Base-by-base conservation (phyloP, 2,797 vertebrate genomes). In the Adelosebastes latens region DNA sequence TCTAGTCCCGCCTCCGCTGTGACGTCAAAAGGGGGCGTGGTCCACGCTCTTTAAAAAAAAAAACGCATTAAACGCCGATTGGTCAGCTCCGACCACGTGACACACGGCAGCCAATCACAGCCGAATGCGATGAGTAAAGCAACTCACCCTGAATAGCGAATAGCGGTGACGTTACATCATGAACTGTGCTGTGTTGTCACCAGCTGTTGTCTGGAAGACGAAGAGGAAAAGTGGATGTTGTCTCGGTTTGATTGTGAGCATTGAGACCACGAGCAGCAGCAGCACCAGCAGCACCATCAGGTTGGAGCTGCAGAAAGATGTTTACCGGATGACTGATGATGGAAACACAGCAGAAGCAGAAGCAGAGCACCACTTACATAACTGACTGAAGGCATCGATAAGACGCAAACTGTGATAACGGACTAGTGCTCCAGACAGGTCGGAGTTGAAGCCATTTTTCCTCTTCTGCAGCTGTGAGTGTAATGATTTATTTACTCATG, bases 141-240 rank as follows among this genome's bases (percentile, higher is more conserved):
- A 72, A 70, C 27, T 60, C 70, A 20, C 18, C 77, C 36, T 84
- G 67, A 58, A 29, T 81, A 73, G n/a, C 73, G 66, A 71, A 6
- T 8, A 16, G 42, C 49, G 83, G 78, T 94, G 94, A 96, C 95
- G 95, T 87, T 76, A 77, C 68, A 53, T 39, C 69, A 68, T 69
- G 93, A 88, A 74, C 84, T n/a, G 75, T 82, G 92, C 93, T 29
- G 90, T 92, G 93, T 93, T 95, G 93, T 94, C 92, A 89, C 83
- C 95, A 91, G 94, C 95, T 94, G 95, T 90, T 92, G 87, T 88
- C 68, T 68, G 75, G 55, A 82, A 80, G 83, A 83, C 88, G 84
- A 61, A 88, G 29, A 39, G 84, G 20, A 63, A 85, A 91, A 92
- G 93, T 90, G 91, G 82, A 61, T 39, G 79, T 22, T 14, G 25